phyloP scores from a whole-genome alignment of 2,113 vertebrate genomes.

The Scomber scombrus region DNA sequence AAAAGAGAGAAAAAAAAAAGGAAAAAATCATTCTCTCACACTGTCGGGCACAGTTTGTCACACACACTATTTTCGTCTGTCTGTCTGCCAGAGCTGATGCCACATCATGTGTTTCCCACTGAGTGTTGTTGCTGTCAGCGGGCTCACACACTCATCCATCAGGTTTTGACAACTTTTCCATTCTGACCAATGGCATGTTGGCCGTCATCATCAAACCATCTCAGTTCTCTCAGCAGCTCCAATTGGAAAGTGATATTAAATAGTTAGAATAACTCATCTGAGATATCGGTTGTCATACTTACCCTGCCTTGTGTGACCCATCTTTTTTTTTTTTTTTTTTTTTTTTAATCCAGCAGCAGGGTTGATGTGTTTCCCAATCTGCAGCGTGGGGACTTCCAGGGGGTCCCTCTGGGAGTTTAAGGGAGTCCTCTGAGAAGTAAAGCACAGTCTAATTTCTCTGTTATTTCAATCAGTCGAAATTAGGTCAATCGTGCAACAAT shows the following conservation, averaged over 20 bases:
- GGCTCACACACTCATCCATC: slow-evolving; percentile 34
- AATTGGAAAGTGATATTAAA: slow-evolving; percentile 48
- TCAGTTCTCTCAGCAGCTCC: slow-evolving; percentile 5
- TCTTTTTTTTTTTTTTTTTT: neutral
- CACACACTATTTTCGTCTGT: slow-evolving; percentile 62
- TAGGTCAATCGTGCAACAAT: slow-evolving; percentile 46
- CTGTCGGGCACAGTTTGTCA: slow-evolving; percentile 62
- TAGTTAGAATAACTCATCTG: slow-evolving; percentile 38
- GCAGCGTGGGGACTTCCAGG: slow-evolving; percentile 20
- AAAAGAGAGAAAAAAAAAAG: neutral
- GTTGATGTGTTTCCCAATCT: slow-evolving; percentile 4
- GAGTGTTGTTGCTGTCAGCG: slow-evolving; percentile 49
- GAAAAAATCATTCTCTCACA: slow-evolving; percentile 42
- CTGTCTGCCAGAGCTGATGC: slow-evolving; percentile 54
- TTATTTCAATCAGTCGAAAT: slow-evolving; percentile 36
- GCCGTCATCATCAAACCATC: neutral
- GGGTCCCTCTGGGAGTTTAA: slow-evolving; percentile 30
- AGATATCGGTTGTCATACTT: neutral
- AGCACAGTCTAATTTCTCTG: slow-evolving; percentile 31
- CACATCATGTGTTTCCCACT: slow-evolving; percentile 56
- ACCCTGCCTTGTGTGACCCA: neutral
- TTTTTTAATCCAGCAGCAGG: slow-evolving; percentile 2
- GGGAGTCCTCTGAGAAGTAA: slow-evolving; percentile 39
- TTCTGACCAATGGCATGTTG: slow-evolving; percentile 37
- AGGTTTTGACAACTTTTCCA: slow-evolving; percentile 64